These are phyloP conservation scores for Okapia johnstoni DNA, from an alignment of 2,113 vertebrate genomes.

Conservation along the genomic window DNA sequence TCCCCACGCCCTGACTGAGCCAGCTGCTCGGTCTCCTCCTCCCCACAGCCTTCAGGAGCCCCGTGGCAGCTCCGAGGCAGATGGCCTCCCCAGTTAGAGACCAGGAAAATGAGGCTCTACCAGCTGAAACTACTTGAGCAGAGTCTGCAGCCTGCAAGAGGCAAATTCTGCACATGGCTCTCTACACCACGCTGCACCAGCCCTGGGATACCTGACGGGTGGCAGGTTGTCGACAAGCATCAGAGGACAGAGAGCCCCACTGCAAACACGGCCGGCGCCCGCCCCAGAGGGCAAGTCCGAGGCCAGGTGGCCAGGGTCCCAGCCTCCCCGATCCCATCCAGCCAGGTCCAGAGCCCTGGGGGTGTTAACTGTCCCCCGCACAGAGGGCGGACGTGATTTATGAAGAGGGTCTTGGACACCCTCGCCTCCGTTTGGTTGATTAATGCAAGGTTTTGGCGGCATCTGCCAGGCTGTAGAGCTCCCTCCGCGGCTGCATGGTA, in stretches of 20 bases:
- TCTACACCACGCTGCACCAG: fast-evolving
- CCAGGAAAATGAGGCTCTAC: fast-evolving
- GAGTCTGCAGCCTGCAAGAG: background rate
- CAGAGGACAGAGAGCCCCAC: background rate
- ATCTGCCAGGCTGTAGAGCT: background rate
- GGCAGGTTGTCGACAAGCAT: background rate
- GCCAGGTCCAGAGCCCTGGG: background rate
- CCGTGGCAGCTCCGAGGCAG: background rate
- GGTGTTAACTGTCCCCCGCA: fast-evolving
- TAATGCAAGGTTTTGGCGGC: background rate
- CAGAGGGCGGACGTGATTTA: fast-evolving
- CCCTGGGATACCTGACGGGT: fast-evolving
- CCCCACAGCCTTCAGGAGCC: fast-evolving
- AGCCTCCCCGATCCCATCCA: fast-evolving
- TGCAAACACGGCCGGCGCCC: fast-evolving
- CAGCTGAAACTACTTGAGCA: too few relatives aligned
- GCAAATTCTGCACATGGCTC: fast-evolving
- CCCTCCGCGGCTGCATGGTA: background rate
- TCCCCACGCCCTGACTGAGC: fast-evolving
- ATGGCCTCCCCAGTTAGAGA: fast-evolving
- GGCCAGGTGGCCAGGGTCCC: background rate
- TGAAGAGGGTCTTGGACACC: background rate
- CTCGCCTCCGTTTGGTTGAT: background rate
- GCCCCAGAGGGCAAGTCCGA: fast-evolving
- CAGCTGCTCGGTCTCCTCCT: fast-evolving